Base-by-base conservation (phyloP, 2,797 vertebrate genomes). In the Rhinella marina region DNA sequence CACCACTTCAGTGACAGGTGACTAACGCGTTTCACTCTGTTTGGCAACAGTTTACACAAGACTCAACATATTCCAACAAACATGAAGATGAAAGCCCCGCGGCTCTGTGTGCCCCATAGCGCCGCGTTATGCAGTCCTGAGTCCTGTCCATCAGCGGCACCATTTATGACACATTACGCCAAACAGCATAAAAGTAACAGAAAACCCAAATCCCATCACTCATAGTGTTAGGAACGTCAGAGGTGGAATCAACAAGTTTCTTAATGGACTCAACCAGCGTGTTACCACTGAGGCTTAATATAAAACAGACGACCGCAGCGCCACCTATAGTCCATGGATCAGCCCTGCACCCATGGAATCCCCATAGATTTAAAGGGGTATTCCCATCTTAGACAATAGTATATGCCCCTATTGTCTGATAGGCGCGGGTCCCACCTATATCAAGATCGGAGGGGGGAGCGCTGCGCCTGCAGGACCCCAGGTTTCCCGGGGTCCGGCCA, bases 61-160 rank as follows among this genome's bases (percentile, higher is more conserved):
- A 57, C 41, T 11, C n/a, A n/a, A 25, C 54, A 41, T 85, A 62
- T 64, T 82, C 87, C 70, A 70, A 85, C 78, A 85, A 82, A 82
- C 82, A 73, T 21, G 12, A 64, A 73, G 80, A 87, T 87, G 82
- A 88, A 84, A 88, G 66, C 23, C 61, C 62, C 13, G 62, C 56
- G 6, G 78, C 81, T 16, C 68, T 23, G 10, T 50, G 59, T 3
- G 57, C 68, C 72, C 82, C 57, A 32, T 57, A 17, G 50, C 9
- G 72, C 78, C 41, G 23, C 61, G 4, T 21, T 52, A 25, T 29
- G 19, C 57, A 48, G 25, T 16, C 73, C 87, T 86, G 87, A 88
- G 10, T 88, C 48, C 78, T 86, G 83, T 88, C 87, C 23, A 64
- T 86, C 83, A 82, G 16, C 87, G 41, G 68, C 25, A 48, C 57